Evolutionary conservation across 2,113 vertebrate species (phyloP).

Genomic region (Pristiophorus japonicus): DNA sequence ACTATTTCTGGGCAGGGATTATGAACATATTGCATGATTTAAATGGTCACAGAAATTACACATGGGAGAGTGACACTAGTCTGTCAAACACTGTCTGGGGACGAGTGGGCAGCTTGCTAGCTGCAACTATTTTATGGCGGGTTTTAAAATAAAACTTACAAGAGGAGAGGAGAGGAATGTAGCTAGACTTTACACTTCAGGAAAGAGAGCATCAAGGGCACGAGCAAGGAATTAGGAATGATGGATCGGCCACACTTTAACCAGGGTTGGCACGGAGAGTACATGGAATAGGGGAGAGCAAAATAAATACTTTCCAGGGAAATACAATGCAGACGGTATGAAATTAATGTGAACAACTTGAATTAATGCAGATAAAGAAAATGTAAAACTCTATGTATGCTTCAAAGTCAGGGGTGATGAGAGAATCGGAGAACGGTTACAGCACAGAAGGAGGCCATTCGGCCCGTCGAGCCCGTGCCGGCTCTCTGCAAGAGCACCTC

Average conservation of each 20-base stretch:
- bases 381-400: neutral
- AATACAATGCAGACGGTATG: neutral
- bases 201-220: neutral
- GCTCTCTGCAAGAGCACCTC: too few species aligned
- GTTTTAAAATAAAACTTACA: neutral
- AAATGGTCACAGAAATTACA: neutral
- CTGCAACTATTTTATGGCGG: neutral
- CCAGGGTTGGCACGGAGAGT: neutral
- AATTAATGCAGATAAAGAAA: neutral
- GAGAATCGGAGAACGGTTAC: too few species aligned
- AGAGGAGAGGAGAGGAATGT: neutral
- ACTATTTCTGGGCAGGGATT: neutral
- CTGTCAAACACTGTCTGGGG: neutral
- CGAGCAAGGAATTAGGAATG: neutral
- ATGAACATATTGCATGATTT: neutral
- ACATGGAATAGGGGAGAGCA: neutral
- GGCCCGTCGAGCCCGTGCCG: too few species aligned
- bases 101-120: neutral
- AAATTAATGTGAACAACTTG: neutral
- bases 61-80: neutral
- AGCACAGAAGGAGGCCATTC: too few species aligned
- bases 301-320: neutral
- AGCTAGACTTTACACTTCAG: neutral
- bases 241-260: neutral
- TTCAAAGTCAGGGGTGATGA: neutral